Conservation (phyloP, 2,797 vertebrate genomes). For the Oreortyx pictus region DNA sequence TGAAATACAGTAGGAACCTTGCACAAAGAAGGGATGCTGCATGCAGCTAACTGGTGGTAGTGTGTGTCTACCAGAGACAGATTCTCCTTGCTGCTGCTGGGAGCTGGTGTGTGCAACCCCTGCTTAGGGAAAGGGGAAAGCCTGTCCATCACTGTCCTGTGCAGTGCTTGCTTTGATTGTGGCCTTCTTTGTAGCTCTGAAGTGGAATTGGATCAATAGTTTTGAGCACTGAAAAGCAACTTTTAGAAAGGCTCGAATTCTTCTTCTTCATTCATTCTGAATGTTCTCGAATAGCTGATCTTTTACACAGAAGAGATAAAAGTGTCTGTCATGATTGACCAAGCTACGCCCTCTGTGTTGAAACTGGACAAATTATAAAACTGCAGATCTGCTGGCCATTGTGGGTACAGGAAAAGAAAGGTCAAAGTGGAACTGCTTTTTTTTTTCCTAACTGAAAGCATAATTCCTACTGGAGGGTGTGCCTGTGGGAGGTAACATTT, state of each 20-base stretch:
- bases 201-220: background rate
- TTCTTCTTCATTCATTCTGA: too few species aligned
- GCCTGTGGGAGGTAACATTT: background rate
- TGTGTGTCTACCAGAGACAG: background rate
- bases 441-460: background rate
- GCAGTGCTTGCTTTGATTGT: background rate
- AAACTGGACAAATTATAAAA: background rate
- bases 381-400: background rate
- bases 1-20: background rate
- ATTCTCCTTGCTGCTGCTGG: background rate
- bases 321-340: background rate
- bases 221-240: background rate
- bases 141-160: fast-evolving
- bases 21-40: background rate
- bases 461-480: background rate
- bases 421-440: background rate
- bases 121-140: background rate
- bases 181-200: background rate
- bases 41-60: background rate
- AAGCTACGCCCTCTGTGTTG: background rate
- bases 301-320: background rate
- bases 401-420: background rate
- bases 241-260: background rate
- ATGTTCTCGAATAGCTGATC: background rate
- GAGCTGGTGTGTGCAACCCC: background rate